Conservation (phyloP, 2,113 vertebrate species). For the Papio anubis region DNA sequence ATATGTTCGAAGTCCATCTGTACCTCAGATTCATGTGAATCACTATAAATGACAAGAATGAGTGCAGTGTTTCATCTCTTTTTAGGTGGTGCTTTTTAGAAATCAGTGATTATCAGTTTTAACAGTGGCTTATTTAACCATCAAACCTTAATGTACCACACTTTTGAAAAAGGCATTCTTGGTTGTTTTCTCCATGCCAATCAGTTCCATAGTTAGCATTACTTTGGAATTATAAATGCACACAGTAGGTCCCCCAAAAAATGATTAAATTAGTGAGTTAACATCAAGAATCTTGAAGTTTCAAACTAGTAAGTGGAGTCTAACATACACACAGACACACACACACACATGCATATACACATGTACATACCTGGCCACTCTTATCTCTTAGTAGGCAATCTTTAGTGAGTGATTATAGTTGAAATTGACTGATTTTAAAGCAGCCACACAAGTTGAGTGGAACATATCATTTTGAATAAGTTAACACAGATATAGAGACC, state of each 20-base stretch:
- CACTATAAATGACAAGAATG: not conserved
- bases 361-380: not conserved
- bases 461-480: not conserved
- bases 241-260: not conserved
- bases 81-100: not conserved
- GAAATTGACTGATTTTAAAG: not conserved
- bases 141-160: not conserved
- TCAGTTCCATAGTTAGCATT: not conserved
- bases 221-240: not conserved
- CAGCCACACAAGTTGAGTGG: not conserved
- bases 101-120: not conserved
- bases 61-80: not conserved
- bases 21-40: not conserved
- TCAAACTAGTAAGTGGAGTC: not conserved
- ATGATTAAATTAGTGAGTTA: not conserved
- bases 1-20: not conserved
- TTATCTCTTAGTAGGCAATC: not conserved
- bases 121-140: not conserved
- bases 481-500: not conserved
- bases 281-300: not conserved
- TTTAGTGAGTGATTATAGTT: not conserved
- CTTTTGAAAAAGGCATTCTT: not conserved
- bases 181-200: not conserved
- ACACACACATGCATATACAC: not conserved
- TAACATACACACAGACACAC: not conserved